Evolutionary conservation across 2,888 invertebrate genomes (phyloP).

Genomic region (Arctia plantaginis): DNA sequence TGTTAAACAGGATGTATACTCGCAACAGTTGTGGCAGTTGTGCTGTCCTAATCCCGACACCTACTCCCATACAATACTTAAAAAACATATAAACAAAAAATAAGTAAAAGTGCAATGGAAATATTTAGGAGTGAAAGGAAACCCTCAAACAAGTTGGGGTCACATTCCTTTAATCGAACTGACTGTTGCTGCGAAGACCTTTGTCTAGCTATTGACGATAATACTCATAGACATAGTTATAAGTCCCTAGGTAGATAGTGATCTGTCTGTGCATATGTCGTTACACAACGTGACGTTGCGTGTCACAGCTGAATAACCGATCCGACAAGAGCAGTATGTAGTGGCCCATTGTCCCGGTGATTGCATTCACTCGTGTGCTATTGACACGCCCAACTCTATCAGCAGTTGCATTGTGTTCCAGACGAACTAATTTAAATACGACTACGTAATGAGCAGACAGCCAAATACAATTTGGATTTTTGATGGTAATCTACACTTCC

Average conservation of each 20-base stretch:
- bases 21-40: not conserved
- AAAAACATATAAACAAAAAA: not conserved
- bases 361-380: constrained; percentile 25
- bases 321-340: constrained; percentile 1
- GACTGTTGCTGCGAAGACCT: not conserved
- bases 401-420: constrained; percentile 15
- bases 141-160: no score
- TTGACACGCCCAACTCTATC: constrained; percentile 17
- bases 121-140: not conserved
- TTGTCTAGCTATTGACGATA: not conserved
- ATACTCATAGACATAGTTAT: not conserved
- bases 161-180: not conserved
- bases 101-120: no score
- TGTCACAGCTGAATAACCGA: constrained; percentile 10
- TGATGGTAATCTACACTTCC: not conserved
- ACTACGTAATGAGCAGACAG: constrained; percentile 9
- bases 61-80: not conserved
- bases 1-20: not conserved
- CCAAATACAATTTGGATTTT: not conserved
- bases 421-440: constrained; percentile 17
- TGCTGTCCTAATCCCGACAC: not conserved
- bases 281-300: constrained; percentile 9
- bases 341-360: constrained; percentile 29
- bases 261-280: constrained; percentile 19
- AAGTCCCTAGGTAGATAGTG: constrained; percentile 10